Base-by-base conservation (phyloP, 2,888 invertebrate genomes). In the Iselma pallidipennis region DNA sequence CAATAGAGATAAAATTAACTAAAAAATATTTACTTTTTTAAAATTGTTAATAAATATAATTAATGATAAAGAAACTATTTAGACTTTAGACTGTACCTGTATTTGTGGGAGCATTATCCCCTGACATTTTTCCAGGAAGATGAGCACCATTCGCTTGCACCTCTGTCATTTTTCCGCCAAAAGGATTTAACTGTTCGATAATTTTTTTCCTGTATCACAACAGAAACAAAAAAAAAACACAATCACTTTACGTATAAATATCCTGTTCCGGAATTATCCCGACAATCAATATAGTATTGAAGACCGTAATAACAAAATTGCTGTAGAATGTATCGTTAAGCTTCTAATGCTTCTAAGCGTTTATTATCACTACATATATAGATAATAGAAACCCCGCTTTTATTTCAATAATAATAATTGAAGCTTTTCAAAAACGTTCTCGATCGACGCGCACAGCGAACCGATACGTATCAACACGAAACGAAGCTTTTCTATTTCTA, bases 131-230 rank as follows among this genome's bases (percentile, higher is more conserved):
- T 52, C 69, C 70, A 56, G 67, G 62, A 59, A 68, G 57, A 62
- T 65, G 66, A 57, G 63, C 65, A 48, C 71, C 71, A 56, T 69
- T 72, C 19, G 66, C 68, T 49, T 67, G 70, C 61, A 74, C 66
- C 53, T 74, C 74, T 51, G 74, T 72, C 74, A 74, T 74, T 63
- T 63, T 52, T 14, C 16, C 12, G 49, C n/a, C n/a, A n/a, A n/a
- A n/a, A n/a, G n/a, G n/a, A n/a, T n/a, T n/a, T n/a, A n/a, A n/a
- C n/a, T n/a, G n/a, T n/a, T n/a, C n/a, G n/a, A n/a, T n/a, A n/a
- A n/a, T n/a, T n/a, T n/a, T n/a, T n/a, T n/a, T n/a, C 31, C n/a
- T 23, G 7, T 12, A 3, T 42, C 1, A 19, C 42, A 23, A 21
- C 21, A 6, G 19, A 19, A 10, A 10, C 16, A 9, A 2, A 12